phyloP scores from a whole-genome alignment of 92 coral and sea anemone species.

The Phymanthus crucifer region DNA sequence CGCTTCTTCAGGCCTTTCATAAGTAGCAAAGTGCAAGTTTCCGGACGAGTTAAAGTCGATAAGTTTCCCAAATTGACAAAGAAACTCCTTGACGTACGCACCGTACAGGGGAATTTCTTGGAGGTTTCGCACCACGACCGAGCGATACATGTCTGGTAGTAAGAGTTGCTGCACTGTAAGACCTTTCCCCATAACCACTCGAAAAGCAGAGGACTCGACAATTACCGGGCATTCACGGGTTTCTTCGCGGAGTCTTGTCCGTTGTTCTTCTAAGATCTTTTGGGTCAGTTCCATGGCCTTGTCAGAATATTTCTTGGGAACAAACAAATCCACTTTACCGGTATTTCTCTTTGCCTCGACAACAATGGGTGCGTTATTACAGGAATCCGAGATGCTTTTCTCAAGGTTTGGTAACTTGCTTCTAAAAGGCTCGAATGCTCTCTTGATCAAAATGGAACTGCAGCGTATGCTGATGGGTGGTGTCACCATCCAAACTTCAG shows the following conservation, averaged over 20 bases:
- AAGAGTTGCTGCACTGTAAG: conserved; percentile 67
- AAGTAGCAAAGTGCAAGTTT: conserved; percentile 37
- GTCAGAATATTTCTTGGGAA: conserved; percentile 23
- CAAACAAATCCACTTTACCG: conserved; percentile 52
- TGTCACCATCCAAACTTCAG: conserved; percentile 45
- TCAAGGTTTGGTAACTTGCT: conserved; percentile 41
- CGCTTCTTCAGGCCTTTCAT: conserved; percentile 39
- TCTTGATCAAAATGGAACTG: conserved; percentile 55
- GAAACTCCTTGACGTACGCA: conserved; percentile 21
- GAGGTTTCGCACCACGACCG: conserved; percentile 44
- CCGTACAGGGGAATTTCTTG: background rate
- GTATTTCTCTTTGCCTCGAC: conserved; percentile 37
- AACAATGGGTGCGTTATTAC: conserved; percentile 43
- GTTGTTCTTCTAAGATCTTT: conserved; percentile 41
- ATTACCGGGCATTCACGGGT: conserved; percentile 43
- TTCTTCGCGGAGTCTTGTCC: conserved; percentile 42
- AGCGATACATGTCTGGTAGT: conserved; percentile 73
- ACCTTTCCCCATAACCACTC: conserved; percentile 63
- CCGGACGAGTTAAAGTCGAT: conserved; percentile 19
- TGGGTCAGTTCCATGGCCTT: conserved; percentile 43
- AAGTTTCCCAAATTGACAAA: conserved; percentile 40
- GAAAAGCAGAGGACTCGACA: conserved; percentile 20
- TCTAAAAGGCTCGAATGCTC: conserved; percentile 48
- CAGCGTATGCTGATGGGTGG: conserved; percentile 40
- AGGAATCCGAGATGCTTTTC: conserved; percentile 36